phyloP scores from a whole-genome alignment of 2,113 vertebrate species.

The Gila orcuttii region DNA sequence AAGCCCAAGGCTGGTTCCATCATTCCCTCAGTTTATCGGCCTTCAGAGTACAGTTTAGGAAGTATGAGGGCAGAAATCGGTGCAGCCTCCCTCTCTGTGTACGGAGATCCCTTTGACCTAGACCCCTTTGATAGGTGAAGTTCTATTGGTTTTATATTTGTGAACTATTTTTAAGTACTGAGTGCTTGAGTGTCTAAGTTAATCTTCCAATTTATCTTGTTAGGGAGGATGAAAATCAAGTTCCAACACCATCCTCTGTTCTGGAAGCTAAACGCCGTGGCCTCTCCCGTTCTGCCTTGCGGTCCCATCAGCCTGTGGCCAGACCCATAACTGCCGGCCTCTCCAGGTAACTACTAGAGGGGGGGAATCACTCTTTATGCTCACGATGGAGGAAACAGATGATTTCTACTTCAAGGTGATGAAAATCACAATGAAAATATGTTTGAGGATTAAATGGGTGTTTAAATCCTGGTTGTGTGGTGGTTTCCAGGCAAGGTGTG shows the following conservation, averaged over 20 bases:
- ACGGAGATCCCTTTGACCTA: conserved; percentile 89
- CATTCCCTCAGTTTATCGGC: conserved; percentile 83
- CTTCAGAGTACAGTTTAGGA: conserved; percentile 81
- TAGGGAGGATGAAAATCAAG: conserved; percentile 71
- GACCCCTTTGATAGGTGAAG: conserved; percentile 79
- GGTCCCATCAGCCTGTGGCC: conserved; percentile 93
- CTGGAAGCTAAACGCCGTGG: conserved; percentile 85
- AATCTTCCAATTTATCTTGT: neutral
- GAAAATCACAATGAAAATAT: neutral
- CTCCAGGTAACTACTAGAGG: conserved; percentile 78
- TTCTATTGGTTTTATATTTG: neutral
- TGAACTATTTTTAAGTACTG: neutral
- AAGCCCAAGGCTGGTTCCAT: conserved; percentile 77
- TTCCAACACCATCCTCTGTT: conserved; percentile 73
- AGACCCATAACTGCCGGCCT: conserved; percentile 84
- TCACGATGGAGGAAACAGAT: neutral
- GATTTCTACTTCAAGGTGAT: neutral
- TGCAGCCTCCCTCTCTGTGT: conserved; percentile 90
- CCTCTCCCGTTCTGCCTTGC: conserved; percentile 90
- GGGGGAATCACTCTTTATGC: neutral
- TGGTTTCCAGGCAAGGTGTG: conserved; percentile 62
- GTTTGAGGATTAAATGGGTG: neutral
- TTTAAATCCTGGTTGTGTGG: conserved; percentile 19
- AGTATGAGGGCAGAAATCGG: conserved; percentile 92
- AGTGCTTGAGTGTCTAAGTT: neutral